A percentile compares a stretch with the other conserved stretches of the same genome.
phyloP scores from a whole-genome alignment of 2,113 vertebrate species.

The Perca schrenkii region DNA sequence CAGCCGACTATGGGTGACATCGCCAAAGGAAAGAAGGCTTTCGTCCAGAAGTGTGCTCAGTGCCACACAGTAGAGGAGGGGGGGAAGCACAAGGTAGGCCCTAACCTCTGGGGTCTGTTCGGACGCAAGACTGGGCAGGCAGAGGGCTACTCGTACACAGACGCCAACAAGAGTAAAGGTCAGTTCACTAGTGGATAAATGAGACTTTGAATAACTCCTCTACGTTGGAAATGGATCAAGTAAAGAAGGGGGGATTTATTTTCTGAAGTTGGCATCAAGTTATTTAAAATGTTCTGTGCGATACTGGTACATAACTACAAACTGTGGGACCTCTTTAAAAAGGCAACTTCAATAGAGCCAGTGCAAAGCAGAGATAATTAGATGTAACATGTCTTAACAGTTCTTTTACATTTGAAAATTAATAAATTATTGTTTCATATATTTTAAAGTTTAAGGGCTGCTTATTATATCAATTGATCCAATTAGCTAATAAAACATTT shows the following conservation, averaged over 20 bases:
- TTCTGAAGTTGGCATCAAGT: background rate
- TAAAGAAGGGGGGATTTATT: background rate
- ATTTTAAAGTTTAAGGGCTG: too few species aligned
- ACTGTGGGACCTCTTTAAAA: too few species aligned
- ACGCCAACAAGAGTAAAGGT: constrained; percentile 91
- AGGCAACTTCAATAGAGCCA: background rate
- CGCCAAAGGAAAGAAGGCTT: constrained; percentile 87
- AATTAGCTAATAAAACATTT: too few species aligned
- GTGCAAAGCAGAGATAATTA: background rate
- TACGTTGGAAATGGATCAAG: background rate
- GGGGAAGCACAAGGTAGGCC: constrained; percentile 87
- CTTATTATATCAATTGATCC: too few species aligned
- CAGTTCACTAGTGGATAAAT: constrained; percentile 30
- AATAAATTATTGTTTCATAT: too few species aligned
- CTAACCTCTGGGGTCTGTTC: constrained; percentile 88
- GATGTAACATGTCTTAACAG: background rate
- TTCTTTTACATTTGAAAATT: too few species aligned
- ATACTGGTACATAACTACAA: background rate
- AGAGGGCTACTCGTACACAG: constrained; percentile 86
- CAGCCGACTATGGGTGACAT: constrained; percentile 82
- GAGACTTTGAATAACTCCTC: background rate
- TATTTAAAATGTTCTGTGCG: background rate
- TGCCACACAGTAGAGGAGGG: constrained; percentile 87
- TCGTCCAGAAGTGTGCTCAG: constrained; percentile 88
- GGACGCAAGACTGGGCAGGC: constrained; percentile 85